Evolutionary conservation across 2,113 vertebrate genomes (phyloP), one percentile per base, ranked within the genome.

Genomic region (Ceyx cyanopectus): DNA sequence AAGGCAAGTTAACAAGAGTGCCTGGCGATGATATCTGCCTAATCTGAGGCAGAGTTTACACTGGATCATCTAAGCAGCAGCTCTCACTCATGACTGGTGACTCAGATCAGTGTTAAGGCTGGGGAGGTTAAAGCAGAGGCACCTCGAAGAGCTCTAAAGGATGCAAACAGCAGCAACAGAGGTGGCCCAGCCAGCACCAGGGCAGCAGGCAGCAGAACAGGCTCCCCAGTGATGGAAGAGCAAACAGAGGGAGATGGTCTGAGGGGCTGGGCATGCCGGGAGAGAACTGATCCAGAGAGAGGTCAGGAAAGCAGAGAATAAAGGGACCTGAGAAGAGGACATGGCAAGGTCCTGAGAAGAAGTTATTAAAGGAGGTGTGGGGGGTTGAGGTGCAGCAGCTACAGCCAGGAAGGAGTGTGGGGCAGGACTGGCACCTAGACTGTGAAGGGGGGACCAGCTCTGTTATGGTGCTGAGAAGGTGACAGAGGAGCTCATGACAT

Each of bases 1-100:
- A 61, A 80, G 85, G 34, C 69, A 91, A 89, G 67, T 62, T 94
- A 96, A 95, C 77, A 79, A 93, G 90, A 9, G 81, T 24, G 66
- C 76, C 82, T 79, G 81, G 68, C 78, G 68, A 87, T 43, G 81
- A 83, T 65, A 95, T 84, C 89, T 92, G 84, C 69, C 87, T 94
- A 92, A 95, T 96, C 94, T 80, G 90, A 94, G 83, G 83, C 40
- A 88, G 87, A 82, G 87, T 94, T 94, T 93, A 89, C 92, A 90
- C 81, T 87, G 90, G 81, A 72, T 82, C 91, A 92, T 89, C 92
- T 80, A 63, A 90, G 79, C 77, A 89, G 51, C 75, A 80, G 78
- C 65, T 93, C 74, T 82, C 85, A 60, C 51, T 78, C 46, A 12
- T 9, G 65, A 81, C 10, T 96, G 96, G 87, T 96, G 92, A 96